These are phyloP conservation scores for Phalacrocorax aristotelis DNA, from an alignment of 2,113 vertebrate genomes.

Conservation along the genomic window DNA sequence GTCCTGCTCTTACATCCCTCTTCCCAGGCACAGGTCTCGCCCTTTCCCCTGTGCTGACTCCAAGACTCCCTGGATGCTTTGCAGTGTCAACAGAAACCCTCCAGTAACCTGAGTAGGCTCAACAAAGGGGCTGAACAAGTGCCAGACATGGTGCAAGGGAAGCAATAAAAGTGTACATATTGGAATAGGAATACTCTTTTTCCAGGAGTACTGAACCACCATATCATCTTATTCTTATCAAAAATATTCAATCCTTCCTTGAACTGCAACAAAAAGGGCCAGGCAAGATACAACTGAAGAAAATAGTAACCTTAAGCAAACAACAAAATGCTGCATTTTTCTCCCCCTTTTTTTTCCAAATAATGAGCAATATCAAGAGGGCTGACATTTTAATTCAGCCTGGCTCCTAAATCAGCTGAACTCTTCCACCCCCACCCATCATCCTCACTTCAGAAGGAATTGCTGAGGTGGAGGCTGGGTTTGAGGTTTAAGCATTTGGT, in stretches of 20 bases:
- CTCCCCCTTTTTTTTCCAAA: background rate
- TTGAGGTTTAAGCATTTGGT: background rate
- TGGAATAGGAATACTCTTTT: background rate
- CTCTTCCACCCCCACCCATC: background rate
- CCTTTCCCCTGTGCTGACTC: background rate
- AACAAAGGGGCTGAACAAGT: background rate
- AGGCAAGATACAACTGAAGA: background rate
- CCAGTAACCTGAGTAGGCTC: background rate
- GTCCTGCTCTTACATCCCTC: background rate
- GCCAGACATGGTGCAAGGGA: background rate
- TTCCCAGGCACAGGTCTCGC: background rate
- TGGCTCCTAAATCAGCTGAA: background rate
- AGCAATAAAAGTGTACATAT: background rate
- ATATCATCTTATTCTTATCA: background rate
- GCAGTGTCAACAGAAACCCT: background rate
- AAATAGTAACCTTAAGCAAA: background rate
- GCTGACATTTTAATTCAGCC: background rate
- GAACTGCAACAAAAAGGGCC: background rate
- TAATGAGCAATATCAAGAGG: background rate
- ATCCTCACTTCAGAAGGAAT: background rate
- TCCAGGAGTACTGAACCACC: background rate
- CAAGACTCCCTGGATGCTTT: background rate
- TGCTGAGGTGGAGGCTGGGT: background rate
- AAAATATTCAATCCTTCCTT: background rate
- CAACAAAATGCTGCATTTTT: background rate